Evolutionary conservation across 2,797 vertebrate species (phyloP).

Genomic region (Picus viridis): DNA sequence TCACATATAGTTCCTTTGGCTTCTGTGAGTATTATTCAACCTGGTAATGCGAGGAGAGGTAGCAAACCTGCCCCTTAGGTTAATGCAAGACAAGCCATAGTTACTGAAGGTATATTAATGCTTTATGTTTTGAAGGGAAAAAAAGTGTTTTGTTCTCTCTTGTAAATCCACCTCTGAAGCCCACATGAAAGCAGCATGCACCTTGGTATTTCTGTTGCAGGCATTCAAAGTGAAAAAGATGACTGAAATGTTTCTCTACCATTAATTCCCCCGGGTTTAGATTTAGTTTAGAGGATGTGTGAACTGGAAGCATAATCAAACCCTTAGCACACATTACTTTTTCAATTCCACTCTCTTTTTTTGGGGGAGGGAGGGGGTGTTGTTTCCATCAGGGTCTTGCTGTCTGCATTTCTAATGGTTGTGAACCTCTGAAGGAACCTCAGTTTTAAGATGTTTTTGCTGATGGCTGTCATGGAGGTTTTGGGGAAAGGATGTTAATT

Average conservation of each 20-base stretch:
- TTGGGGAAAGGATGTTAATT: neutral
- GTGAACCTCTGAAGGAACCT: neutral
- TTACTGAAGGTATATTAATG: slow-evolving; percentile 3
- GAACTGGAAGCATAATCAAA: slow-evolving; percentile 10
- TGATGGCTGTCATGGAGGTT: neutral
- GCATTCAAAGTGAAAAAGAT: slow-evolving; percentile 17
- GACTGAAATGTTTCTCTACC: neutral
- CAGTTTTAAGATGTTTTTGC: neutral
- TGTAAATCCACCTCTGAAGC: neutral
- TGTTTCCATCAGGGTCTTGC: neutral
- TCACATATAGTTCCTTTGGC: neutral
- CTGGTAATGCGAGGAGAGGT: neutral
- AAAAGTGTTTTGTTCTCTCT: neutral
- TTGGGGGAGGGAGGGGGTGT: neutral
- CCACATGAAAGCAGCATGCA: neutral
- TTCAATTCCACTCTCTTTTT: neutral
- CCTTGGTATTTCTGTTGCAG: neutral
- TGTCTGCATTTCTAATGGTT: neutral
- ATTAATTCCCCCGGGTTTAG: slow-evolving; percentile 7
- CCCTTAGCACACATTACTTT: neutral
- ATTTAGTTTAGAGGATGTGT: neutral
- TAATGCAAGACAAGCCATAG: slow-evolving; percentile 1
- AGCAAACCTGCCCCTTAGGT: neutral
- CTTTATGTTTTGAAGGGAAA: neutral
- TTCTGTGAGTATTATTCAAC: neutral